Evolutionary conservation across 2,113 vertebrate species (phyloP), one percentile per base, ranked within the genome.

Genomic region (Puntigrus tetrazona): DNA sequence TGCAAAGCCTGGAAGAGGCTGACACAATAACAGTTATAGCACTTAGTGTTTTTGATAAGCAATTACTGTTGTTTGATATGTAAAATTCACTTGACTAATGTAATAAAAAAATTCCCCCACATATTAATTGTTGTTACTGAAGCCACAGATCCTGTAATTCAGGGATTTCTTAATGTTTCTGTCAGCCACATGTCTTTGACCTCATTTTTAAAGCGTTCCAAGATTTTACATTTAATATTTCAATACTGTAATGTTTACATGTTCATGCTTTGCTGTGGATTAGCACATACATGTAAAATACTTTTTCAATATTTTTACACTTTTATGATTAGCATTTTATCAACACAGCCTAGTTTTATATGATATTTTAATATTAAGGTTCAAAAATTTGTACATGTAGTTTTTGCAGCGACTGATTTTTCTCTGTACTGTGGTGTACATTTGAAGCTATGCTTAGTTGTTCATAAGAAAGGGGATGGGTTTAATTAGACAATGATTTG

Each of bases 1-100:
- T 78, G 69, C 22, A 94, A 86, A 84, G 92, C 92, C 18, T 84
- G 31, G 16, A 92, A 78, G 65, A 89, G 65, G 20, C 93, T 97
- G 81, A 81, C 92, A 69, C 89, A 76, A 59, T 83, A 69, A 76
- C 38, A 7, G 50, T 27, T 61, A 14, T 14, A 57, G 81, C 82
- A 82, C 79, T 79, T 63, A 38, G 14, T 78, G 25, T 5, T 59
- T 69, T 65, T 36, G 27, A 38, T 67, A 74, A 67, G 72, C 72
- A 52, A 27, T 45, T 67, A 34, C 41, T 38, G 50, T 78, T 57
- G 61, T 82, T 82, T 82, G 38, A 82, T 61, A 80, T 69, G 43
- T 70, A 73, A 50, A 74, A 20, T 31, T 10, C 52, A 77, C 63
- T 22, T 57, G 76, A 79, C 18, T 29, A 10, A 63, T 88, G 83